Evolutionary conservation across 1,140 invertebrate genomes (phyloP).

Genomic region (Telenomus remus): DNA sequence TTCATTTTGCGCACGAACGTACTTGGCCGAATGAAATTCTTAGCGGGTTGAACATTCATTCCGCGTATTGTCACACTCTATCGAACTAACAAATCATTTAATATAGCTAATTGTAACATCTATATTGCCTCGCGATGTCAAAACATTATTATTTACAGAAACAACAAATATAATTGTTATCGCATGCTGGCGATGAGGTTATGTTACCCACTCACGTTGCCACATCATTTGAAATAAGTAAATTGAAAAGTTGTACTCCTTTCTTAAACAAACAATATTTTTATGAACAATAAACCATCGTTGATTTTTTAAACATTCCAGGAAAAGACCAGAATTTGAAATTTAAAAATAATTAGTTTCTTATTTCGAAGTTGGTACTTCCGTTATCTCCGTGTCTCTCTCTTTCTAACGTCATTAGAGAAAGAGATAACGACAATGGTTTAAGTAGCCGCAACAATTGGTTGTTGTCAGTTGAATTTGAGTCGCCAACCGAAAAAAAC

Average conservation of each 20-base stretch:
- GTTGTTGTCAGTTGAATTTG: not conserved
- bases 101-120: not conserved
- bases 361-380: no score
- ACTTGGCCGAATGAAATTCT: not conserved
- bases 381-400: not conserved
- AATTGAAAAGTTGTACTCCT: no score
- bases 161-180: conserved; percentile 3
- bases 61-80: not conserved
- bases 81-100: not conserved
- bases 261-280: not conserved
- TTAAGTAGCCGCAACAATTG: not conserved
- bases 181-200: not conserved
- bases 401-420: not conserved
- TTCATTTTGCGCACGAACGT: not conserved
- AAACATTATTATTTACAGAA: conserved; percentile 38
- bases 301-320: not conserved
- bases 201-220: not conserved
- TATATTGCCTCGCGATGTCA: conserved; percentile 19
- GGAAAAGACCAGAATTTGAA: not conserved
- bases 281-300: not conserved
- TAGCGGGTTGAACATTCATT: conserved; percentile 3
- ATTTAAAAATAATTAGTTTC: no score
- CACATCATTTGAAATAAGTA: no score
- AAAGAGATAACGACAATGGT: not conserved
- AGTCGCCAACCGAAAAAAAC: not conserved